Conservation (phyloP, 2,797 vertebrate genomes). For the Phyllotis vaccarum region DNA sequence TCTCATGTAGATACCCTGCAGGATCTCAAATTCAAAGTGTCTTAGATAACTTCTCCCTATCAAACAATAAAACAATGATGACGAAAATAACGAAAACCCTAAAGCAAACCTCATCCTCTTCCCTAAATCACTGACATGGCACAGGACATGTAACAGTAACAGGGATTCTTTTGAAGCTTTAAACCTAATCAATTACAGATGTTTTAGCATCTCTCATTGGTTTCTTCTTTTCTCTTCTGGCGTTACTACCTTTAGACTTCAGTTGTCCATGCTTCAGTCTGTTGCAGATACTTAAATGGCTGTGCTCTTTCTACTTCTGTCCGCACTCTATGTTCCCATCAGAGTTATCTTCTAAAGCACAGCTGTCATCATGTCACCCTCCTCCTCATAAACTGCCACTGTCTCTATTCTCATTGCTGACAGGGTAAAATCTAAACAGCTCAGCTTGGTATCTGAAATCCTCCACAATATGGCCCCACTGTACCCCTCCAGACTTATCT, state of each 20-base stretch:
- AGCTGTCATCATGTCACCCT: slow-evolving; percentile 11
- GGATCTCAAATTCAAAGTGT: slow-evolving; percentile 29
- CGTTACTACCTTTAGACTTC: not conserved
- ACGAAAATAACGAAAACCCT: slow-evolving; percentile 27
- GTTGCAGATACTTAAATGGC: slow-evolving; percentile 6
- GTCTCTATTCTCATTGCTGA: slow-evolving; percentile 30
- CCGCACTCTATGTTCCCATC: not conserved
- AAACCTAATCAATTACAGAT: slow-evolving; percentile 16
- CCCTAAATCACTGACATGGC: not conserved
- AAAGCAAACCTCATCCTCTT: not conserved
- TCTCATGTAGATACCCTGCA: slow-evolving; percentile 23
- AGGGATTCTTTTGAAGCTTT: not conserved
- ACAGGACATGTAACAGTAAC: not conserved
- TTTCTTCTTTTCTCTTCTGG: slow-evolving; percentile 34
- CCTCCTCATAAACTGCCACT: slow-evolving; percentile 22
- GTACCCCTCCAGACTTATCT: not conserved
- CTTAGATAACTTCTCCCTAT: not conserved
- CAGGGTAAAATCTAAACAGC: slow-evolving; percentile 44
- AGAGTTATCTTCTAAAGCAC: slow-evolving; percentile 55
- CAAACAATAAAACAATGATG: not conserved
- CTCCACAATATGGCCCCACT: not conserved
- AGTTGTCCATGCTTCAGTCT: slow-evolving; percentile 8
- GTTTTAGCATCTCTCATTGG: not conserved
- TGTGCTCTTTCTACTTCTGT: not conserved
- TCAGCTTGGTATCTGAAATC: slow-evolving; percentile 27